Percentiles rank a stretch among this genome's conserved stretches.
These are phyloP conservation scores for Chaetophractus vellerosus DNA, from an alignment of 2,797 vertebrate genomes.

Conservation along the genomic window DNA sequence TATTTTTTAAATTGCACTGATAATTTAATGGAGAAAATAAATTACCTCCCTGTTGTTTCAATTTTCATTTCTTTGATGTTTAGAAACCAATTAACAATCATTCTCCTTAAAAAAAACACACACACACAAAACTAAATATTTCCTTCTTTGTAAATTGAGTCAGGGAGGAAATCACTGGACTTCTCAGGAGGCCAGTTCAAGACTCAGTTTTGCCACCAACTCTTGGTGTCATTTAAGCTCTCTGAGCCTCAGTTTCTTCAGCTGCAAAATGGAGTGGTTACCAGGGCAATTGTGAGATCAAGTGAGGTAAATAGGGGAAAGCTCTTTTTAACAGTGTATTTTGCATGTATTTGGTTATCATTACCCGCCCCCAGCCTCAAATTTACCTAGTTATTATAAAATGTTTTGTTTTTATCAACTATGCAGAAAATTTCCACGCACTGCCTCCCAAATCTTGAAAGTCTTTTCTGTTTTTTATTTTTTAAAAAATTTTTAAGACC, in stretches of 20 bases:
- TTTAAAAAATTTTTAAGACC: too few relatives aligned
- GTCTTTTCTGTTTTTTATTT: too few relatives aligned
- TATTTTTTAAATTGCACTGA: neutral
- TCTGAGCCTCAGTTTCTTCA: neutral
- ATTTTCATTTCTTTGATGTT: conserved; percentile 27
- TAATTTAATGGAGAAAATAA: conserved; percentile 22
- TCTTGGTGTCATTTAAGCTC: neutral
- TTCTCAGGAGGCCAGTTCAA: neutral
- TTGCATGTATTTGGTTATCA: neutral
- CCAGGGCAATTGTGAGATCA: neutral
- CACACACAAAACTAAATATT: neutral
- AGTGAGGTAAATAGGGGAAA: neutral
- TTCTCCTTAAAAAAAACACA: neutral
- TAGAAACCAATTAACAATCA: neutral
- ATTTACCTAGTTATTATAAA: conserved; percentile 18
- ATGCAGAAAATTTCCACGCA: neutral
- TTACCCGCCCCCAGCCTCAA: neutral
- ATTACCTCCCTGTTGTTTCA: neutral
- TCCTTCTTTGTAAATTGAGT: neutral
- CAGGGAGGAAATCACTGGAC: neutral
- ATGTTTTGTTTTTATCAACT: neutral
- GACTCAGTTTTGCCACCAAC: neutral
- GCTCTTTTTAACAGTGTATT: neutral
- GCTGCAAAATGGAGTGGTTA: neutral
- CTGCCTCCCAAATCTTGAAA: neutral